These are phyloP conservation scores for Setophaga coronata DNA, from an alignment of 2,113 vertebrate genomes.

Conservation along the genomic window DNA sequence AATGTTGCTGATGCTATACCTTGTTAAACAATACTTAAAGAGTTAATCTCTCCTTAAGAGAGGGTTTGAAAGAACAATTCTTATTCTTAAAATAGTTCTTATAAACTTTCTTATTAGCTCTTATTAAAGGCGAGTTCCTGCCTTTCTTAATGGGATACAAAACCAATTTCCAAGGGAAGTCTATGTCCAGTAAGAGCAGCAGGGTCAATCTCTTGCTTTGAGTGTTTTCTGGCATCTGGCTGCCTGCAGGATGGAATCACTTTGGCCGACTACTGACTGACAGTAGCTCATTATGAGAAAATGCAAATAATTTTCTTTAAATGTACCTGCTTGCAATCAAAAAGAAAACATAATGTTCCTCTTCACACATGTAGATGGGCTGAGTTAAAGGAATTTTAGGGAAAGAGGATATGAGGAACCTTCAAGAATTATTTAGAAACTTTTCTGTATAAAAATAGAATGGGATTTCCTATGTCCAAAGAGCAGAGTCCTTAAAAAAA, in stretches of 20 bases:
- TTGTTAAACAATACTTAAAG: background rate
- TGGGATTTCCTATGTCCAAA: background rate
- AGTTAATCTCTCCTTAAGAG: background rate
- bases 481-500: background rate
- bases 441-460: background rate
- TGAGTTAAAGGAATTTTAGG: background rate
- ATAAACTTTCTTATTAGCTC: conserved; percentile 39
- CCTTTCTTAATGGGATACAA: conserved; percentile 29
- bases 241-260: background rate
- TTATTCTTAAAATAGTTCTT: background rate
- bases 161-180: conserved; percentile 41
- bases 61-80: background rate
- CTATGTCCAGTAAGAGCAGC: background rate
- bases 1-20: background rate
- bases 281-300: background rate
- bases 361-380: background rate
- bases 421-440: background rate
- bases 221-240: background rate
- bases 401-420: background rate
- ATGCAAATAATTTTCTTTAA: conserved; percentile 14
- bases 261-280: background rate
- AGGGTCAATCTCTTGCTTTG: background rate
- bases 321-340: background rate
- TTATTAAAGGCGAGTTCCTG: conserved; percentile 34
- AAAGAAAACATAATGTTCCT: conserved; percentile 3